Evolutionary conservation across 2,888 invertebrate species (phyloP).

Genomic region (Notodonta dromedarius): DNA sequence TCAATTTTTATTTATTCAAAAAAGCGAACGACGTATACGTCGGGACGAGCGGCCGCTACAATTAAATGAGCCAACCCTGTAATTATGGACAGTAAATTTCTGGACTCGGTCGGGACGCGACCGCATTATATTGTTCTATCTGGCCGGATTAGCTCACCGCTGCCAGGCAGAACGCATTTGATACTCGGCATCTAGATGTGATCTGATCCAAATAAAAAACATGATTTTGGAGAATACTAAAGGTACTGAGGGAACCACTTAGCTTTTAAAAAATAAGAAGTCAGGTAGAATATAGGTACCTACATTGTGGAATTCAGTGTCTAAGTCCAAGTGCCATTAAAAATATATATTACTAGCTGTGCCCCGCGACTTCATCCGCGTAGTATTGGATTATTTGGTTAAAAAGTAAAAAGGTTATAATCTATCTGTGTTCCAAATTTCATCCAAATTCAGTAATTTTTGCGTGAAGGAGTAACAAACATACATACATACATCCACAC

Average conservation of each 20-base stretch:
- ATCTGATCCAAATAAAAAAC: constrained; percentile 16
- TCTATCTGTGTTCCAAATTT: no score
- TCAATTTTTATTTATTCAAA: constrained; percentile 84
- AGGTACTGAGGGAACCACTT: not conserved
- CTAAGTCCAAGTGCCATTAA: no score
- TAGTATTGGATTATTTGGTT: no score
- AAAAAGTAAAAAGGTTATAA: no score
- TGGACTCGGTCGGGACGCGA: constrained; percentile 85
- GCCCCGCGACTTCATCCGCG: no score
- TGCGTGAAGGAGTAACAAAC: no score
- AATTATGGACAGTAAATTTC: constrained; percentile 94
- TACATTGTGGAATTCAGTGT: no score
- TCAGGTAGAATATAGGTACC: no score
- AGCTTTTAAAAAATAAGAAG: no score
- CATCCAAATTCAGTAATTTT: no score
- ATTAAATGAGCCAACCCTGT: constrained; percentile 93
- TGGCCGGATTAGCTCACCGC: constrained; percentile 67
- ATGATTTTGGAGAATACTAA: not conserved
- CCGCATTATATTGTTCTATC: constrained; percentile 79
- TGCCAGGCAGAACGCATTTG: constrained; percentile 44
- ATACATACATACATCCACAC: no score
- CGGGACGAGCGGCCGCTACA: constrained; percentile 84
- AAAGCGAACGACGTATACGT: constrained; percentile 68
- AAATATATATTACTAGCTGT: no score
- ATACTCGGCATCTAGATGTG: constrained; percentile 36